Base-by-base conservation (phyloP, 2,888 invertebrate genomes). In the Dermolepida albohirtum region DNA sequence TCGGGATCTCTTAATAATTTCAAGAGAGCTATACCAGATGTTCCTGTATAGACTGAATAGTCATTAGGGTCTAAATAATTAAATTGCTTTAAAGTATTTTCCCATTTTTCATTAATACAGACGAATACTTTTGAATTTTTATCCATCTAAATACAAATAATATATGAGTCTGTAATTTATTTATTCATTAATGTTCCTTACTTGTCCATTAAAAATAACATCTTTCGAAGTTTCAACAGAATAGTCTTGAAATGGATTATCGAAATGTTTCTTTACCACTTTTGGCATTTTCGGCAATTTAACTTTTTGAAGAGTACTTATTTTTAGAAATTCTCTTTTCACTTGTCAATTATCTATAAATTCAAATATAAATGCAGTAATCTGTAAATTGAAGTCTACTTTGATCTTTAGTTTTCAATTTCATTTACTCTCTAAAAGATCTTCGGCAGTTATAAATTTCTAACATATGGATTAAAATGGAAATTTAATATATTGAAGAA, bases 31-130 rank as follows among this genome's bases (percentile, higher is more conserved):
- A 92, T 84, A 40, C 94, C 94, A 71, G 90, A 82, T 65, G 88
- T 88, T 40, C 94, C 94, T 7, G 93, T 93, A 75, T 94, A 94
- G 0, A 94, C 85, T 4, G 91, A 89, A 74, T 85, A 85, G 83
- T 93, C 91, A 84, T 70, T 80, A 74, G 72, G 81, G 75, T 83
- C 87, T 78, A 77, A 82, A 79, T 70, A 79, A 80, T 72, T 82
- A 80, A 74, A 88, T 77, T 68, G 80, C 69, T 65, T 80, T 57
- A 67, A 86, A 68, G 79, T 87, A 84, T 64, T 75, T 74, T 73
- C 78, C 82, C 81, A 85, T 84, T 78, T 85, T 82, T 68, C 78
- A 75, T 72, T 79, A 72, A 74, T 86, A 73, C 68, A 70, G 41
- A 70, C 76, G 79, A 84, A 72, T 73, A 79, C 78, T 82, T 81